Conservation (phyloP, 30 jellyfish, hydroid and myxozoan genomes). For the Chrysaora quinquecirrha region DNA sequence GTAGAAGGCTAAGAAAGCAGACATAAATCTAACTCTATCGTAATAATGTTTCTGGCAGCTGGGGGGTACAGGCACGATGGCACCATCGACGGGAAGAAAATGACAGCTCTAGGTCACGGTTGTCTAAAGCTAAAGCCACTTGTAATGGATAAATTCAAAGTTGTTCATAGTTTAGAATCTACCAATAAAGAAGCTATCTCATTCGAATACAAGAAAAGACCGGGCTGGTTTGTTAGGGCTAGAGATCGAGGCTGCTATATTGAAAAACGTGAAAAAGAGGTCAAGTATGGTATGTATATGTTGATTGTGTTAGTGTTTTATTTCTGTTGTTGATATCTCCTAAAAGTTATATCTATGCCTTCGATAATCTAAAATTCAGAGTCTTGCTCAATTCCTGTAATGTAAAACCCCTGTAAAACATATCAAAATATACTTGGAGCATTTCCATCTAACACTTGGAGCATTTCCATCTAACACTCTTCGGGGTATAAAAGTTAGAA, state of each 20-base stretch:
- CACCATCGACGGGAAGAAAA: background rate
- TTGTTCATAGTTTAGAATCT: conserved; percentile 49
- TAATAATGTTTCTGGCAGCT: conserved; percentile 56
- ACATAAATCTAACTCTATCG: no score
- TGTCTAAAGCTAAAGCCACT: conserved; percentile 73
- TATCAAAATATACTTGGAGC: no score
- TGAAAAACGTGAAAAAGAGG: conserved; percentile 58
- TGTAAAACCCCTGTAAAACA: no score
- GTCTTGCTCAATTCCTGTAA: no score
- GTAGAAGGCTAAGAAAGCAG: no score
- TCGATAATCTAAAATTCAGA: no score
- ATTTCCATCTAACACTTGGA: no score
- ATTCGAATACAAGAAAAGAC: conserved; percentile 60
- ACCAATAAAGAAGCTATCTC: conserved; percentile 58
- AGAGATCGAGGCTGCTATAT: conserved; percentile 61
- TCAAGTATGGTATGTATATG: conserved; percentile 66
- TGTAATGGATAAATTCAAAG: conserved; percentile 67
- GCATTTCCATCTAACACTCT: no score
- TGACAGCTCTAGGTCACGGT: conserved; percentile 39
- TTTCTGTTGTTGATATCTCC: no score
- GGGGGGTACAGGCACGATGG: conserved; percentile 41
- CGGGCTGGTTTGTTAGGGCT: conserved; percentile 85
- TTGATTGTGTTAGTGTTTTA: no score
- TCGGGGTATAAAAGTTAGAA: no score
- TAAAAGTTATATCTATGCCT: no score